Evolutionary conservation across 1,140 invertebrate species (phyloP).

Genomic region (Nomia melanderi): DNA sequence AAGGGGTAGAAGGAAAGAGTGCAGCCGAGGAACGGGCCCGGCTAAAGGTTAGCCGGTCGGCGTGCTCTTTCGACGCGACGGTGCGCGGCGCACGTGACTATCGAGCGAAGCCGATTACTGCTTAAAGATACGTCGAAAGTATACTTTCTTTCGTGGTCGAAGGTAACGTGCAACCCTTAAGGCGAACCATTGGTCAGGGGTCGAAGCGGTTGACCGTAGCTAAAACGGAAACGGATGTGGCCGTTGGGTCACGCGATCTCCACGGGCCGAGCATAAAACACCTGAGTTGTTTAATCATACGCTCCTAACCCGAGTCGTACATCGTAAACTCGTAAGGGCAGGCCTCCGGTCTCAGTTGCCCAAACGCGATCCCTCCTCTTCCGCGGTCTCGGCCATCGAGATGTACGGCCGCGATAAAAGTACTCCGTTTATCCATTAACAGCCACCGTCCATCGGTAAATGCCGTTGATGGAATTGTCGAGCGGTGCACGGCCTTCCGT

Average conservation of each 20-base stretch:
- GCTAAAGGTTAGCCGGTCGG: slow-evolving; percentile 32
- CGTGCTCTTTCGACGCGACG: slow-evolving; percentile 13
- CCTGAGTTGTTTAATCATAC: slow-evolving; percentile 76
- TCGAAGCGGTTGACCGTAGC: slow-evolving; percentile 73
- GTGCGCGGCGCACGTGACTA: slow-evolving; percentile 50
- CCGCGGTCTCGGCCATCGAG: background rate
- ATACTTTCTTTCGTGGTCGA: slow-evolving; percentile 70
- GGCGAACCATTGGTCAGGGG: slow-evolving; percentile 69
- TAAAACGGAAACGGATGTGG: slow-evolving; percentile 75
- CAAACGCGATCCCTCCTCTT: background rate
- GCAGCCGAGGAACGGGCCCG: background rate
- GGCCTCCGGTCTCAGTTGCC: slow-evolving; percentile 12
- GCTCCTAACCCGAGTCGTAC: slow-evolving; percentile 57
- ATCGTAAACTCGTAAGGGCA: slow-evolving; percentile 57
- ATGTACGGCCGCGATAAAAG: slow-evolving; percentile 52
- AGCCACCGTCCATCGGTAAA: slow-evolving; percentile 36
- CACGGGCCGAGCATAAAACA: slow-evolving; percentile 73
- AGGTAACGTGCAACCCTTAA: slow-evolving; percentile 69
- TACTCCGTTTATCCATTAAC: slow-evolving; percentile 61
- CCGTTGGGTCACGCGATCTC: slow-evolving; percentile 74
- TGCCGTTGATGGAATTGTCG: background rate
- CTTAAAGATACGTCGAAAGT: slow-evolving; percentile 70
- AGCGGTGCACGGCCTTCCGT: too few relatives aligned
- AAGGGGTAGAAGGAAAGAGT: background rate
- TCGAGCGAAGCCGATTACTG: slow-evolving; percentile 62